phyloP scores from a whole-genome alignment of 2,797 vertebrate genomes.

The Cirrhinus mrigala region DNA sequence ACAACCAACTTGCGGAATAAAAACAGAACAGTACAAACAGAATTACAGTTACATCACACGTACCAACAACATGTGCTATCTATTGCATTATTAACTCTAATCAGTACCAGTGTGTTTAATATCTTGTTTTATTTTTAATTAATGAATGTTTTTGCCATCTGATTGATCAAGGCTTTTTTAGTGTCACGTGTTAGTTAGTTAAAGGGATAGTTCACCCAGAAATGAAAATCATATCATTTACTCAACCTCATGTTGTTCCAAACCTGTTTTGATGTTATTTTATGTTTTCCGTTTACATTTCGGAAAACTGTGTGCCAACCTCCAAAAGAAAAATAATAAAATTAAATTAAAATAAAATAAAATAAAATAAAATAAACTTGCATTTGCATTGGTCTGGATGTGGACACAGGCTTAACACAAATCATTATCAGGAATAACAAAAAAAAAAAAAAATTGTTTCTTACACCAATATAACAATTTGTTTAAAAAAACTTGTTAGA shows the following conservation, averaged over 20 bases:
- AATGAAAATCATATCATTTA: background rate
- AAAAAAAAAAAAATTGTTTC: background rate
- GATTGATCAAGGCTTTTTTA: background rate
- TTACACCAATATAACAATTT: background rate
- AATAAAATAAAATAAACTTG: background rate
- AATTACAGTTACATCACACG: background rate
- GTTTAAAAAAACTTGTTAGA: background rate
- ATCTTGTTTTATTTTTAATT: constrained; percentile 17
- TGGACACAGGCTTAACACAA: background rate
- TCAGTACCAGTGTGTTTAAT: constrained; percentile 6
- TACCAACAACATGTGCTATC: background rate
- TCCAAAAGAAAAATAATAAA: background rate
- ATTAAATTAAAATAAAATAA: no score
- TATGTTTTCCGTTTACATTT: background rate
- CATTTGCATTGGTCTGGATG: background rate
- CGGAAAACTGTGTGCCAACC: background rate
- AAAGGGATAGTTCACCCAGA: background rate
- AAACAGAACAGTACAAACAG: background rate
- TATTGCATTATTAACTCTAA: constrained; percentile 3
- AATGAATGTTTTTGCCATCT: constrained; percentile 12
- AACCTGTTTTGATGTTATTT: constrained; percentile 4
- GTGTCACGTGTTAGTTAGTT: background rate
- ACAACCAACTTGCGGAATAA: background rate
- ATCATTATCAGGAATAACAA: background rate
- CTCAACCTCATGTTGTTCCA: background rate